Base-by-base conservation (phyloP, 2,113 vertebrate species). In the Actenoides lindsayi region DNA sequence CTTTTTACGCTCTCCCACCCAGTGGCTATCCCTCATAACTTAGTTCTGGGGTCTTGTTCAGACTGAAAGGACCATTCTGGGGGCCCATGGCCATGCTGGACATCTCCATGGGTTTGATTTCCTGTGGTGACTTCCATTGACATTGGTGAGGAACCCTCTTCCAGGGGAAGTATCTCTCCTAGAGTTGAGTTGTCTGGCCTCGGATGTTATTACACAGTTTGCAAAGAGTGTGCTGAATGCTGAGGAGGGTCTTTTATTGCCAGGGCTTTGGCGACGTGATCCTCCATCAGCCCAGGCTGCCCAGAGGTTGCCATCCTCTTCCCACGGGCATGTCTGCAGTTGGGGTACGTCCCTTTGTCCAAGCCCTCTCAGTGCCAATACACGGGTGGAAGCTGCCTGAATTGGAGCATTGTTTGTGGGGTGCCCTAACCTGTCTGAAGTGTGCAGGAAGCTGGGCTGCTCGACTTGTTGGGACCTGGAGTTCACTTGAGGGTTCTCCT, bases 281-380 rank as follows among this genome's bases (percentile, higher is more conserved):
- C 33, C 48, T 68, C 10, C 1, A 8, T 28, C 35, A 39, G 35
- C 24, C 15, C 24, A 39, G 62, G 33, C 24, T 70, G 7, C 48
- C 19, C 5, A 10, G 68, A 33, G 44, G 16, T 42, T 48, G n/a
- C 33, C 2, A 3, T 68, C 20, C 21, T 83, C 20, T 51, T 54
- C 57, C 41, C 35, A 6, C 1, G 0, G 44, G 30, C 8, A 2
- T 2, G 6, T 35, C 1, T 1, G 24, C 30, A 54, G 44, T 6
- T 59, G 41, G 21, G 27, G 18, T 28, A 25, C 41, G 23, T 53
- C 4, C 19, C 20, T 27, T 54, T 50, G 57, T 48, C 63, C 60
- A 13, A 76, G 46, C 11, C 17, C 11, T 35, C 25, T 21, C 5
- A 2, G 27, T 24, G 30, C 65, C 39, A 27, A 1, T 60, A 9